A percentile compares a stretch with the other conserved stretches of the same genome.
Conservation (phyloP, 53 echinoderm and acorn worm genomes). For the Holothuria scabra region DNA sequence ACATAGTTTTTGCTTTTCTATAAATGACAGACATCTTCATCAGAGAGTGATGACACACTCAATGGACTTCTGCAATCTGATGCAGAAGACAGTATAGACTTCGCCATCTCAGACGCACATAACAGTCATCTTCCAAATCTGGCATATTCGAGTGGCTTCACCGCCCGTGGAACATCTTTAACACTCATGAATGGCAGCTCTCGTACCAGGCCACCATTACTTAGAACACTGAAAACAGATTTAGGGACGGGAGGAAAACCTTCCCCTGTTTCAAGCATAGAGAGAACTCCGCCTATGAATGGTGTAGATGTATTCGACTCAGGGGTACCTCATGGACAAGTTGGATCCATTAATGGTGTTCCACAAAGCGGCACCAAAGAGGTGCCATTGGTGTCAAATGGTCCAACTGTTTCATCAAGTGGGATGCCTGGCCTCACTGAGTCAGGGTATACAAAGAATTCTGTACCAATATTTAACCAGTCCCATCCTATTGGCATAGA, state of each 20-base stretch:
- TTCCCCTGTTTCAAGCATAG: neutral
- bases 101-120: neutral
- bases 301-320: neutral
- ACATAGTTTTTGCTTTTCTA: too few relatives aligned
- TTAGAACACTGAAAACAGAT: slow-evolving; percentile 8
- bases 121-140: neutral
- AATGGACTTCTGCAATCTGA: slow-evolving; percentile 4
- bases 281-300: neutral
- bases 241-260: slow-evolving; percentile 19
- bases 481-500: too few relatives aligned
- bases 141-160: too few relatives aligned
- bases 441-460: too few relatives aligned
- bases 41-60: slow-evolving; percentile 9
- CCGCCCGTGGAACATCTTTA: too few relatives aligned
- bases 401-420: too few relatives aligned
- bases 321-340: neutral
- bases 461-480: too few relatives aligned
- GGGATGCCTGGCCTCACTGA: too few relatives aligned
- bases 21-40: neutral
- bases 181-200: too few relatives aligned
- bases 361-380: neutral
- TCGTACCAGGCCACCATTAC: slow-evolving; percentile 18
- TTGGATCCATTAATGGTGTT: neutral
- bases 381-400: too few relatives aligned
- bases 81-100: slow-evolving; percentile 9